Base-by-base conservation (phyloP, 2,113 vertebrate species). In the Lampris incognitus region DNA sequence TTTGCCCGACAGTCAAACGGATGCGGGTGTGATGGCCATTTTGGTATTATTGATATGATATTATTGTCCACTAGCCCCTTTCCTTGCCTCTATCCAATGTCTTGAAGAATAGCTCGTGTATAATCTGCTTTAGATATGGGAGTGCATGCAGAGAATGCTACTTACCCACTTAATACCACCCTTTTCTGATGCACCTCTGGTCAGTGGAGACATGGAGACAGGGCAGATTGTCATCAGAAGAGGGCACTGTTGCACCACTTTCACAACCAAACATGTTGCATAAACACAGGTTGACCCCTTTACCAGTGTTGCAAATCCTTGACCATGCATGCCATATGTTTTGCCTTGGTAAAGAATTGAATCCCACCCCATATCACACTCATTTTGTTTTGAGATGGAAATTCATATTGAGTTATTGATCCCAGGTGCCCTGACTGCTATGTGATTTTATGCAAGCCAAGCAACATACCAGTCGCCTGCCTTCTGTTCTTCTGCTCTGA, bases 171-270 rank as follows among this genome's bases (percentile, higher is more conserved):
- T 46, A 7, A 7, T 7, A 46, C 1, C 44, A 46, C 11, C 54
- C 54, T 56, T 56, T 56, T 56, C 24, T 24, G 24, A 49, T 5
- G 9, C 9, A 49, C 9, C 9, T 4, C 48, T 9, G 48, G 11
- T 52, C 11, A 52, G 11, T 9, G 50, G 50, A 11, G 9, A 36
- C 24, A n/a, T 39, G 2, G 44, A 4, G 38, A 52, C 38, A 49
- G 46, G 41, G 44, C 41, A 50, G 24, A 49, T 41, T 40, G 51
- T 0, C 40, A 41, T 88, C 92, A 91, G 64, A 59, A 38, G 91
- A 63, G 83, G 84, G 81, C 91, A 83, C 86, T 91, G 69, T 80
- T 4, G 73, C 61, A 61, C 70, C 87, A 84, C 38, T 52, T 55
- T 40, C 49, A 66, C n/a, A 82, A 40, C 9, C 42, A 2, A 51